Evolutionary conservation across 2,888 invertebrate genomes (phyloP).

Genomic region (Globia sparganii): DNA sequence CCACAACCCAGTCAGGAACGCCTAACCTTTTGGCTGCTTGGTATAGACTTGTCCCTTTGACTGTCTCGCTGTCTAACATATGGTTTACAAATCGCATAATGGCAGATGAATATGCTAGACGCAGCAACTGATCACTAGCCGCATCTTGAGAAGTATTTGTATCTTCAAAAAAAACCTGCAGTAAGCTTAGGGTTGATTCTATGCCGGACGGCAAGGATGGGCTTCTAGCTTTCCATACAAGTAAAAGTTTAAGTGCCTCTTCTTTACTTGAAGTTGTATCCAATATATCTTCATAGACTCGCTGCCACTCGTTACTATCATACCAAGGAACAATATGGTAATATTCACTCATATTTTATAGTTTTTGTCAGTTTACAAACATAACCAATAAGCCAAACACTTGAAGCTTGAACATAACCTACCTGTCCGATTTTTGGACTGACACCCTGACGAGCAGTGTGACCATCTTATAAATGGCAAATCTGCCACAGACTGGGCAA

Average conservation of each 20-base stretch:
- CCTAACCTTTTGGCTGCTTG: conserved; percentile 91
- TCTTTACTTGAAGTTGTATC: conserved; percentile 75
- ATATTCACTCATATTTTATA: conserved; percentile 75
- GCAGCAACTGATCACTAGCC: conserved; percentile 85
- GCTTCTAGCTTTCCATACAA: conserved; percentile 90
- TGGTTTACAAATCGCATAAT: conserved; percentile 92
- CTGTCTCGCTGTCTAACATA: conserved; percentile 90
- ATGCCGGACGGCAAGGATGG: conserved; percentile 91
- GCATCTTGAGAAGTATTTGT: conserved; percentile 68
- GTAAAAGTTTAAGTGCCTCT: conserved; percentile 86
- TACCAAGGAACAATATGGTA: conserved; percentile 86
- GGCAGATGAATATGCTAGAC: conserved; percentile 91
- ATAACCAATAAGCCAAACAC: background rate
- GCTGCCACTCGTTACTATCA: conserved; percentile 88
- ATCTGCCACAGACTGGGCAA: too few relatives aligned
- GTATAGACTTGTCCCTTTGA: conserved; percentile 88
- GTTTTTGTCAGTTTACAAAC: background rate
- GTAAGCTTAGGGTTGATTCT: conserved; percentile 90
- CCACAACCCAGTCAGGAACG: conserved; percentile 95
- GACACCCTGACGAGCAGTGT: too few relatives aligned
- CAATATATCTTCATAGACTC: conserved; percentile 85
- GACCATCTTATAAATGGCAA: too few relatives aligned
- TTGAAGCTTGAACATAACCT: background rate
- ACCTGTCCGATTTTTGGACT: conserved; percentile 22
- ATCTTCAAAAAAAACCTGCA: conserved; percentile 88